Percentiles rank a stretch among this genome's conserved stretches.
Conservation (phyloP, 2,113 vertebrate genomes). For the Odobenus rosmarus region DNA sequence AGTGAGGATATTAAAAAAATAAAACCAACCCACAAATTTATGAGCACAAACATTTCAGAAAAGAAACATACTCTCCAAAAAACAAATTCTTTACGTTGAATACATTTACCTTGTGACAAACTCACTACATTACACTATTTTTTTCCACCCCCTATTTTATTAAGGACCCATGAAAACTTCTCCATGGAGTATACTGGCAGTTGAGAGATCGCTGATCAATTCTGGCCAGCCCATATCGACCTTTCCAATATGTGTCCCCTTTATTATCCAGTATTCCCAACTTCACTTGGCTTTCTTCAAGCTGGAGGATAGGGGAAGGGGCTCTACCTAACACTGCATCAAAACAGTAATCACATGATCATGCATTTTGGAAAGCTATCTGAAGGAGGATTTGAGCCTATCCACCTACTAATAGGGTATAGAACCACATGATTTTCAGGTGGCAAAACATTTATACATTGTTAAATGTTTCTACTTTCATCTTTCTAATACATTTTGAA, state of each 20-base stretch:
- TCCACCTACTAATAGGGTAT: neutral
- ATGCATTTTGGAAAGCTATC: slow-evolving; percentile 15
- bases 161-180: slow-evolving; percentile 25
- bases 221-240: neutral
- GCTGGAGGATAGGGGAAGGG: neutral
- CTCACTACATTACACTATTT: slow-evolving; percentile 8
- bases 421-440: slow-evolving; percentile 31
- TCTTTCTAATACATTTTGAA: slow-evolving; percentile 57
- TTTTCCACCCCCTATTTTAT: neutral
- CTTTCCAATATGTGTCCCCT: neutral
- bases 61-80: slow-evolving; percentile 23
- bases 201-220: neutral
- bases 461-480: slow-evolving; percentile 29
- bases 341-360: slow-evolving; percentile 12
- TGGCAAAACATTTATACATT: slow-evolving; percentile 32
- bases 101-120: slow-evolving; percentile 55
- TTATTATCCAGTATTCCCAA: slow-evolving; percentile 25
- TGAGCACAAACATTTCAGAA: slow-evolving; percentile 23
- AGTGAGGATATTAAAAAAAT: neutral
- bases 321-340: neutral
- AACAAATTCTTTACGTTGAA: slow-evolving; percentile 1
- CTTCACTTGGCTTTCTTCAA: neutral
- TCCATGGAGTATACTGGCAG: neutral
- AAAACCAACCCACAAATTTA: neutral
- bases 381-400: neutral